Evolutionary conservation across 2,888 invertebrate species (phyloP).

Genomic region (Melolontha melolontha): DNA sequence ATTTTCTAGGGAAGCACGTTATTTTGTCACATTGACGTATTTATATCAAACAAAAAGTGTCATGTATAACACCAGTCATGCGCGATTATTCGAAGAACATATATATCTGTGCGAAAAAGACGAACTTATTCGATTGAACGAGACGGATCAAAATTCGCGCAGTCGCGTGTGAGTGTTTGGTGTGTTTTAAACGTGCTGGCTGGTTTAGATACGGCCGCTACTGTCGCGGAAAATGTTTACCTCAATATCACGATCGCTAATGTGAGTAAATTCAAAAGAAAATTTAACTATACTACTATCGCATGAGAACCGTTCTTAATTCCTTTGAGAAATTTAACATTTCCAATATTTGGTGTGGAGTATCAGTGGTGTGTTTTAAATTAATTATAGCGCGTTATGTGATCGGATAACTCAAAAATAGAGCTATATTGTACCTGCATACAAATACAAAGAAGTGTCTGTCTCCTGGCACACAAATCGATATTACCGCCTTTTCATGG

Average conservation of each 20-base stretch:
- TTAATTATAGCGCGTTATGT: conserved; percentile 31
- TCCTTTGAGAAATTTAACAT: too few relatives aligned
- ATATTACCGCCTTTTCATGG: conserved; percentile 13
- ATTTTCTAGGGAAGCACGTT: too few relatives aligned
- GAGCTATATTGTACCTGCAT: conserved; percentile 4
- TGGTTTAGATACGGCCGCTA: conserved; percentile 48
- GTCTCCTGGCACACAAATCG: conserved; percentile 8
- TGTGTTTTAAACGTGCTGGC: conserved; percentile 41
- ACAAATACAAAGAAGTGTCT: neutral
- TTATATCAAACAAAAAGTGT: neutral
- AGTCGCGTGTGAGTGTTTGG: conserved; percentile 51
- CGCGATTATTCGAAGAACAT: neutral
- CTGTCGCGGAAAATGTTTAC: conserved; percentile 58
- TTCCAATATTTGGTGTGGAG: too few relatives aligned
- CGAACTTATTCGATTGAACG: neutral
- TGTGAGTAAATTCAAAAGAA: conserved; percentile 56
- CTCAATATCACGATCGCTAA: conserved; percentile 57
- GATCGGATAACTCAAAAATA: conserved; percentile 37
- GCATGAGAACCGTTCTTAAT: too few relatives aligned
- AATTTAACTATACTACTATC: too few relatives aligned
- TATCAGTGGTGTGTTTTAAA: conserved; percentile 1
- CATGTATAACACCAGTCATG: conserved; percentile 13
- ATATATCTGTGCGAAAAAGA: conserved; percentile 14
- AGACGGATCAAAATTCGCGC: conserved; percentile 48
- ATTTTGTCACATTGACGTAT: too few relatives aligned